These are phyloP conservation scores for Sphaerodactylus townsendi DNA, from an alignment of 2,113 vertebrate species.

Conservation along the genomic window DNA sequence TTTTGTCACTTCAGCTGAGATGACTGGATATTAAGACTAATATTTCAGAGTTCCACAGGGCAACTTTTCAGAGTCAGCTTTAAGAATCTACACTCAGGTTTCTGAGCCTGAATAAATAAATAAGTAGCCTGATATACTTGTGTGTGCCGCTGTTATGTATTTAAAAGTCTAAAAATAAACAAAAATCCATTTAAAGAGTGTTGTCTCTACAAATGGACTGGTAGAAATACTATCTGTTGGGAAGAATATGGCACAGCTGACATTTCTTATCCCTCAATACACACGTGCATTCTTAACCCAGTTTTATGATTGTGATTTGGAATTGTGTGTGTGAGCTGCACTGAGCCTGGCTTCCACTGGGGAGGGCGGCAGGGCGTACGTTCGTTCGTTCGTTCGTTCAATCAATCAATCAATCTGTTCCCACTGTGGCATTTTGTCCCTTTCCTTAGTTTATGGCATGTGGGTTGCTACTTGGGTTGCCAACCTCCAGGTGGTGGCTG, in stretches of 20 bases:
- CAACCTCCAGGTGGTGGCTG: no score
- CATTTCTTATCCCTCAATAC: neutral
- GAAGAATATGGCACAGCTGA: neutral
- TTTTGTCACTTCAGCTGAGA: neutral
- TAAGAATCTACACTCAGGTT: neutral
- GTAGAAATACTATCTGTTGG: neutral
- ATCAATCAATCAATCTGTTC: no score
- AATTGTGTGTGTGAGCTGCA: no score
- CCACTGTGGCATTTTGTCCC: neutral
- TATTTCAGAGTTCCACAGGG: neutral
- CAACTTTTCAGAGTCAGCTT: neutral
- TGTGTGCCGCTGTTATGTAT: neutral
- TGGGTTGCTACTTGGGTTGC: no score
- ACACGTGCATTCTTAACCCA: neutral
- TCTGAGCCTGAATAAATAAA: no score
- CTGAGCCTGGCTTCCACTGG: no score
- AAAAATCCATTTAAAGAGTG: neutral
- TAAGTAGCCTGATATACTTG: no score
- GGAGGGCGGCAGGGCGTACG: no score
- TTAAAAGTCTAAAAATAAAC: neutral
- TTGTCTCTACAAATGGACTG: neutral
- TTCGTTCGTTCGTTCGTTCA: no score
- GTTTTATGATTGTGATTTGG: no score
- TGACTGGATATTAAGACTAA: neutral
- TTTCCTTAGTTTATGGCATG: neutral